Base-by-base conservation (phyloP, 2,113 vertebrate species). In the Pangasianodon hypophthalmus region DNA sequence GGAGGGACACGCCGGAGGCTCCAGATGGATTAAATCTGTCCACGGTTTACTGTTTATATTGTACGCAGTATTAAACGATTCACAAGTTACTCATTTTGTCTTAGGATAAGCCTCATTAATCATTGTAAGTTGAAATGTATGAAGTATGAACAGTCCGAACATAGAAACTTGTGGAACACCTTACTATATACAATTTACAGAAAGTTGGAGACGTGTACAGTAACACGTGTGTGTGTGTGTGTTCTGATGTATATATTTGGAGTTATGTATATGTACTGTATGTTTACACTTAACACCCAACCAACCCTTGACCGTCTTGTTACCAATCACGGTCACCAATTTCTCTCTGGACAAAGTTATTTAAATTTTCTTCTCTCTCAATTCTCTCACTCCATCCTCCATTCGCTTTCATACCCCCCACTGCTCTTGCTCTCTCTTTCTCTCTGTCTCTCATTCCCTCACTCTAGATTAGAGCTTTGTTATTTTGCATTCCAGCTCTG, bases 1-100 rank as follows among this genome's bases (percentile, higher is more conserved):
- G 67, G 62, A 86, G 67, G 77, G 87, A 88, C 75, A 88, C 16
- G 60, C 60, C 29, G 18, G 82, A 87, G 52, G 62, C 80, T 88
- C 86, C 90, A 92, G 81, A 88, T 90, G 90, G 91, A 79, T 82
- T 79, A 84, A 89, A 89, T 91, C 90, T 91, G 88, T 92, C 88
- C 89, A 88, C 88, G 83, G 91, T 85, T 92, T 91, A 91, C 62
- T 91, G 73, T 87, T 67, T 90, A 69, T 56, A 71, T 46, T 32
- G 58, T 58, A 52, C 13, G 26, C 64, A 67, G 67, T 60, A 85
- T 62, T 87, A 60, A 84, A 83, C 26, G 56, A 56, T 86, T 85
- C 46, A 64, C 26, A 2, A 21, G 84, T 52, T 46, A 50, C 48
- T 29, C 52, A 48, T 18, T 48, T 71, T 6, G 77, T 26, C 48